Base-by-base conservation (phyloP, 1,140 invertebrate species). In the Bradynema listronoti region DNA sequence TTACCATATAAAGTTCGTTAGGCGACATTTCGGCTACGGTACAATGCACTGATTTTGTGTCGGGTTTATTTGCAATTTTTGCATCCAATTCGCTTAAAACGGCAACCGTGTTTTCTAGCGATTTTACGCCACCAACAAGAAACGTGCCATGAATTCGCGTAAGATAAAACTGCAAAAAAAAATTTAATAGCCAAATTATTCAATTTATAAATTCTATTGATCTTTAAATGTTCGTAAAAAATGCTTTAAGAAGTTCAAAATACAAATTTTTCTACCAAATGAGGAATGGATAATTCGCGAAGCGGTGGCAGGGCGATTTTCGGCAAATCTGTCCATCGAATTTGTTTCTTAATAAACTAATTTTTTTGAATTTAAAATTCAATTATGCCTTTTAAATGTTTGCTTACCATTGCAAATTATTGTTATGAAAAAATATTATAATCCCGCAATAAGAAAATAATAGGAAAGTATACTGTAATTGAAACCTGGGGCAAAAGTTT, bases 81-180 rank as follows among this genome's bases (percentile, higher is more conserved):
- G 6, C 16, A 34, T 64, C 62, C 7, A 64, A 52, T 6, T 68
- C 30, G 25, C 56, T 46, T 11, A 64, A 39, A 43, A 33, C 41
- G 24, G 49, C 25, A 5, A 64, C 65, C 9, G 63, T 34, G 39
- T 34, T 30, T n/a, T n/a, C 25, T 9, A 64, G 34, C 5, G 47
- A 24, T 24, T 32, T 33, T 14, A 25, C 24, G 4, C 66, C 22
- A 3, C 46, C 16, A 4, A 63, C 39, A 4, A 58, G 36, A 16
- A 68, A 34, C 16, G 19, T 24, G 19, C 65, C 54, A 41, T 64
- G 62, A 22, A 68, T 41, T 16, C 65, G 53, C 30, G 45, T 58
- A 1, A 64, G 65, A 16, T 56, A 19, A 11, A 68, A 27, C 62
- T 64, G n/a, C n/a, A n/a, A 19, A 69, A 64, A 66, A 2, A 25